A percentile compares a stretch with the other conserved stretches of the same genome.
Evolutionary conservation across 2,888 invertebrate genomes (phyloP).

Genomic region (Andrena chrysosceles): DNA sequence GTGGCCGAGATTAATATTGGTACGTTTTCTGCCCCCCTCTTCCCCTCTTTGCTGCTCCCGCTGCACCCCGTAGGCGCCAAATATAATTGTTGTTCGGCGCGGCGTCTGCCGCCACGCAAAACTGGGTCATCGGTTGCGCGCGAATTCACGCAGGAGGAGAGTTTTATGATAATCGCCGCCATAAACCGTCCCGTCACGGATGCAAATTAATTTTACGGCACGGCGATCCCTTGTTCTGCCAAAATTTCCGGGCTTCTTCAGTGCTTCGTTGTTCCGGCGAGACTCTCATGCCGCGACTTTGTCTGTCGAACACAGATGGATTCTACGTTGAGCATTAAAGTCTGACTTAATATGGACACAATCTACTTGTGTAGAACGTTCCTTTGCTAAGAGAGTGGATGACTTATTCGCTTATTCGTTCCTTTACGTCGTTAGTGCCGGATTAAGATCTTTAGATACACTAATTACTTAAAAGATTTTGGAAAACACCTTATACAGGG

Average conservation of each 20-base stretch:
- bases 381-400: constrained; percentile 22
- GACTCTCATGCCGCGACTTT: neutral
- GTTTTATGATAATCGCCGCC: constrained; percentile 58
- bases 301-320: neutral
- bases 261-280: neutral
- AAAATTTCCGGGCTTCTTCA: constrained; percentile 5
- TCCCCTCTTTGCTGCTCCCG: constrained; percentile 8
- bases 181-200: constrained; percentile 31
- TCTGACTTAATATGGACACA: neutral
- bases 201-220: constrained; percentile 40
- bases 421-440: constrained; percentile 29
- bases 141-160: constrained; percentile 57
- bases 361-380: constrained; percentile 20
- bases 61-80: constrained; percentile 64
- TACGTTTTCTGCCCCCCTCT: constrained; percentile 54
- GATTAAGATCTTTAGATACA: no score
- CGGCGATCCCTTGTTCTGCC: neutral
- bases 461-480: no score
- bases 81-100: constrained; percentile 69
- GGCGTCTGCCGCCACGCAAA: constrained; percentile 39
- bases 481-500: no score
- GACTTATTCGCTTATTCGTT: constrained; percentile 43
- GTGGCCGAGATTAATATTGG: constrained; percentile 75
- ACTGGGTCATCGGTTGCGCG: constrained; percentile 66
- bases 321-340: neutral